Evolutionary conservation across 2,888 invertebrate genomes (phyloP), one percentile per base, ranked within the genome.

Genomic region (Latrodectus hesperus): DNA sequence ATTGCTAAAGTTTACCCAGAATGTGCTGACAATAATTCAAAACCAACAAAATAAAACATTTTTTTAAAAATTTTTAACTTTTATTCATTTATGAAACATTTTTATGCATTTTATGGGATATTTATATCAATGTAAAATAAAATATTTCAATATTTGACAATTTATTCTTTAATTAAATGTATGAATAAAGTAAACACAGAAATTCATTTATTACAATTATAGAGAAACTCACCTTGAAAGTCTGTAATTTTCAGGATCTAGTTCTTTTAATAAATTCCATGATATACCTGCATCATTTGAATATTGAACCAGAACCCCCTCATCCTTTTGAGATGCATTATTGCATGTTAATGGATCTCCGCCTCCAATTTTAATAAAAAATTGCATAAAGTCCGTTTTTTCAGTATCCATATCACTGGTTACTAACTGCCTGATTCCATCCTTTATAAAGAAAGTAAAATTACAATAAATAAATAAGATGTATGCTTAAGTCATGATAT

Each of bases 241-340:
- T 72, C 90, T 90, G 79, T 91, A 91, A 78, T 91, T 90, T 51
- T 90, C 88, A 64, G 91, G 91, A 26, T 91, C 90, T 67, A 92
- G 89, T 88, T 92, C 92, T 85, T 91, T 91, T 64, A 93, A 89
- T 6, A 92, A 90, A 22, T 90, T 89, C 92, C 92, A 93, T 16
- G 91, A 91, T 60, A 91, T 91, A 0, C 92, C 92, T 1, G 92
- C 92, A 90, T 93, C 91, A 68, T 89, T 91, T 12, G 92, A 92
- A 90, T 91, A 92, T 90, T 92, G 92, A 26, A 92, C 86, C 17
- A 92, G 90, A 1, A 93, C 91, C 11, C 92, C 91, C 89, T 92
- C 92, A 16, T 91, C 90, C 67, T 92, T 89, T 10, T 90, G 88
- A 71, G 88, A 91, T 9, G 91, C 91, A 55, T 92, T 92, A 79